Evolutionary conservation across 2,113 vertebrate genomes (phyloP), one percentile per base, ranked within the genome.

Genomic region (Monopterus albus): DNA sequence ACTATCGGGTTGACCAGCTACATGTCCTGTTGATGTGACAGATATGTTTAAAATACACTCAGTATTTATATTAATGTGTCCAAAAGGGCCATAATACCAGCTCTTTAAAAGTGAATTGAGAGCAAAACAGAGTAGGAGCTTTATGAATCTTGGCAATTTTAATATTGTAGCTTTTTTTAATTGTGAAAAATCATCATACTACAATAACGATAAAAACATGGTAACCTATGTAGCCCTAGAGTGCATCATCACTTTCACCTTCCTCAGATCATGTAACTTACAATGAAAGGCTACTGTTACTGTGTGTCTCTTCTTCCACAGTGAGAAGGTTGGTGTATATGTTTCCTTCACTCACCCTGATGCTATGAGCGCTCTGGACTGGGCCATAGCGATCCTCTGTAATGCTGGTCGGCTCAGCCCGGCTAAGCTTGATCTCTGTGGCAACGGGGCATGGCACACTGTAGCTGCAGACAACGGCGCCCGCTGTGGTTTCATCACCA

Each of bases 311-410:
- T 39, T 49, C 23, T 29, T 50, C 45, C 35, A 59, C 28, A 43
- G 55, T 59, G 12, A 70, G 42, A 31, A 25, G 23, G 51, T 18
- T 23, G 46, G 42, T 61, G 12, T 47, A 18, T 26, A 2, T 45
- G 51, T 38, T 23, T 46, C 1, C 2, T 31, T 39, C 18, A 92
- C 96, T 94, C 91, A 98, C 96, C 96, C 96, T 0, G 96, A 96
- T 52, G 96, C 96, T 2, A 98, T 96, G 74, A 98, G 95, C 3
- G 96, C 95, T 15, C 95, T 94, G 81, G 96, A 98, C 92, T 98
- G 96, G 17, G 96, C 96, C 40, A 97, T 95, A 35, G 96, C 96
- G 20, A 98, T 94, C 75, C 95, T 94, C 82, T 97, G 96, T 23
- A 98, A 87, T 43, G 92, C 95, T 62, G 93, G 94, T 38, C 93